phyloP scores from a whole-genome alignment of 1,140 invertebrate species.

The Dryas iulia region DNA sequence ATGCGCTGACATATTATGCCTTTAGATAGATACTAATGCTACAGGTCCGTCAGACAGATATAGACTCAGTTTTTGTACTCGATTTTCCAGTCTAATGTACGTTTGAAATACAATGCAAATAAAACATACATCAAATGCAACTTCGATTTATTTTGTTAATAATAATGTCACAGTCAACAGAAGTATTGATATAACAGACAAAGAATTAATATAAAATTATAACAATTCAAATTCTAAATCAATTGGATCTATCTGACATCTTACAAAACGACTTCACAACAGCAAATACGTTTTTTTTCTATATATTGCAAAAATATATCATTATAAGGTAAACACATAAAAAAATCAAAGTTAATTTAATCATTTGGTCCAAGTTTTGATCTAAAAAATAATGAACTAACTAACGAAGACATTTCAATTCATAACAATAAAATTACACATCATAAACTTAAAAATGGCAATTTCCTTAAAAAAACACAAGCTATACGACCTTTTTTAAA shows the following conservation, averaged over 20 bases:
- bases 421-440: neutral
- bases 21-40: slow-evolving; percentile 29
- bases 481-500: neutral
- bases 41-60: slow-evolving; percentile 20
- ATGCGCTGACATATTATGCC: slow-evolving; percentile 40
- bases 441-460: neutral
- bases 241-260: too few relatives aligned
- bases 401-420: neutral
- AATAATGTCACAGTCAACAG: neutral
- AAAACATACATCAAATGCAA: neutral
- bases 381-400: neutral
- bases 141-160: neutral
- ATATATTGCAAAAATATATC: neutral
- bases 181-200: too few relatives aligned
- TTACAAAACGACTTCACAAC: too few relatives aligned
- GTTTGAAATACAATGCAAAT: neutral
- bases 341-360: neutral
- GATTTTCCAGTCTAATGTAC: slow-evolving; percentile 19
- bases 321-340: neutral
- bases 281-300: too few relatives aligned
- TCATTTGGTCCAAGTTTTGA: too few relatives aligned
- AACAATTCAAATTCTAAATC: too few relatives aligned
- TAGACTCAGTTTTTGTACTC: slow-evolving; percentile 16
- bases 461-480: neutral
- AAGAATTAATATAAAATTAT: too few relatives aligned